Evolutionary conservation across 2,797 vertebrate genomes (phyloP).

Genomic region (Heteromormyrus szaboi): DNA sequence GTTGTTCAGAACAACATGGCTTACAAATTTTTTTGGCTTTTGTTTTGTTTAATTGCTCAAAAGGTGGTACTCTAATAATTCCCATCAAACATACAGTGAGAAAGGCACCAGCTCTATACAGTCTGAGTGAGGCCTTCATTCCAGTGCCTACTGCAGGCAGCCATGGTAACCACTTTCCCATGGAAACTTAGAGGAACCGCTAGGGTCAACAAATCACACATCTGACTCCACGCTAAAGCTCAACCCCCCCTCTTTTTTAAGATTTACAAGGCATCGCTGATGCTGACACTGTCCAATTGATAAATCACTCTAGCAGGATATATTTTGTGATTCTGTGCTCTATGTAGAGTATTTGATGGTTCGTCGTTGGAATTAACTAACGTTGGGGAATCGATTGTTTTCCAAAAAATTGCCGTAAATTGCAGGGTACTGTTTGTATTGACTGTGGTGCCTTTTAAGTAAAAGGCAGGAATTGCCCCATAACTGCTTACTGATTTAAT

Average conservation of each 20-base stretch:
- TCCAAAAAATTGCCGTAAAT: not conserved
- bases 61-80: not conserved
- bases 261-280: not conserved
- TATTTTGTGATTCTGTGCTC: not conserved
- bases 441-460: not conserved
- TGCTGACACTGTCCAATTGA: not conserved
- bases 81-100: conserved; percentile 6
- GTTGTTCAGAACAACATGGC: not conserved
- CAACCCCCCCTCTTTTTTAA: not conserved
- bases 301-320: not conserved
- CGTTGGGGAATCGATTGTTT: not conserved
- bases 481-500: not conserved
- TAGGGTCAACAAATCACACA: conserved; percentile 25
- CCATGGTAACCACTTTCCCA: conserved; percentile 40
- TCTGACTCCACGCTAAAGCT: conserved; percentile 23
- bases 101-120: not conserved
- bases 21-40: not conserved
- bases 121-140: conserved; percentile 22
- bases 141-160: conserved; percentile 22
- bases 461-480: not conserved
- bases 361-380: not conserved
- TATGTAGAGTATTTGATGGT: not conserved
- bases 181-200: conserved; percentile 1
- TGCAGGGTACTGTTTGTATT: not conserved
- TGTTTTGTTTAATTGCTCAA: not conserved